Conservation (phyloP, 2,797 vertebrate species). For the Chaunax sp. region DNA sequence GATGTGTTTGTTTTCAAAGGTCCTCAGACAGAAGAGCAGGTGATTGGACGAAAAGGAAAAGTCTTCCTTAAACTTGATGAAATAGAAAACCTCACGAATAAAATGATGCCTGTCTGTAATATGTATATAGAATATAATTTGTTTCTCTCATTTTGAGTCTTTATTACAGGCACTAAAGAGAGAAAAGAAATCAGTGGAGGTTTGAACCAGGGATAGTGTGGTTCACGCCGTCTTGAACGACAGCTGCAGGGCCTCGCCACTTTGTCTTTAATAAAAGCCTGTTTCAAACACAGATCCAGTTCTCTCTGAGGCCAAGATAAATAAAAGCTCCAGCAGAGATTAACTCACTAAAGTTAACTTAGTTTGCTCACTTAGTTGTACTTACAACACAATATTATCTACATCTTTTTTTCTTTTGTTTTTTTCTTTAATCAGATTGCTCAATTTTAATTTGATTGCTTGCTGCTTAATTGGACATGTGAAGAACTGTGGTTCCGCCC, state of each 20-base stretch:
- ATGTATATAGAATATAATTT: too few species aligned
- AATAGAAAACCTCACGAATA: too few species aligned
- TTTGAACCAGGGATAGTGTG: too few species aligned
- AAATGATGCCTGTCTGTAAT: too few species aligned
- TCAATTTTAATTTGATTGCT: neutral
- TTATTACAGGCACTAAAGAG: too few species aligned
- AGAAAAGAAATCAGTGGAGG: too few species aligned
- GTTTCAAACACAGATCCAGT: neutral
- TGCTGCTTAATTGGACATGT: conserved; percentile 5
- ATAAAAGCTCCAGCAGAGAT: neutral
- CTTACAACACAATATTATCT: neutral
- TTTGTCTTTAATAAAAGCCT: neutral
- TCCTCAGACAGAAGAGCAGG: too few species aligned
- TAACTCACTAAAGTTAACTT: neutral
- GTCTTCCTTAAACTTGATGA: too few species aligned
- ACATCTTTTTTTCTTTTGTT: neutral
- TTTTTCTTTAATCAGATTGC: neutral
- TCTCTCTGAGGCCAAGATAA: neutral
- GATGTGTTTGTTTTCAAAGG: too few species aligned
- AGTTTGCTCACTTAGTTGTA: neutral
- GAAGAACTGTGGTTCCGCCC: neutral
- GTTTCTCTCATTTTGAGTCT: too few species aligned
- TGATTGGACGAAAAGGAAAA: too few species aligned
- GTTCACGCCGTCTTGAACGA: neutral
- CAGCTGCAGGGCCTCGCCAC: neutral